These are phyloP conservation scores for Capromys pilorides DNA, from an alignment of 2,797 vertebrate genomes.

Conservation along the genomic window DNA sequence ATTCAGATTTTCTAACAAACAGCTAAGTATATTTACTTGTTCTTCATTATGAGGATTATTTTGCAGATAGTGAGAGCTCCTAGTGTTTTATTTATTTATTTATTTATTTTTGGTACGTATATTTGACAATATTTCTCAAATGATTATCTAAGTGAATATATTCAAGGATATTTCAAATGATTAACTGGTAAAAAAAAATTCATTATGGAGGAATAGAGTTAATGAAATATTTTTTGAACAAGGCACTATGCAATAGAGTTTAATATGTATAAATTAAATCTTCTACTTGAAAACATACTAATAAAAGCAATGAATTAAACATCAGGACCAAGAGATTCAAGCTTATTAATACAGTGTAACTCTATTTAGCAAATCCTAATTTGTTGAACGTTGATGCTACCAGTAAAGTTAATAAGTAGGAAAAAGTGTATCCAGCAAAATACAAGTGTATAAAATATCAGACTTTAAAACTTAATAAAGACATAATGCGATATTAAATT, in stretches of 20 bases:
- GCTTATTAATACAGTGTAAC: slow-evolving; percentile 85
- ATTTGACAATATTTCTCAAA: slow-evolving; percentile 76
- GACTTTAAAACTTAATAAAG: slow-evolving; percentile 82
- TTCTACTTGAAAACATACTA: slow-evolving; percentile 82
- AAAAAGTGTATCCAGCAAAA: slow-evolving; percentile 77
- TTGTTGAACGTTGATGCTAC: slow-evolving; percentile 83
- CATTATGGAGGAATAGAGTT: slow-evolving; percentile 83
- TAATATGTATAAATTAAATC: slow-evolving; percentile 87
- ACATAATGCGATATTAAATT: slow-evolving; percentile 77
- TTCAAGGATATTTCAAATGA: slow-evolving; percentile 76
- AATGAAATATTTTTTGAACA: slow-evolving; percentile 84
- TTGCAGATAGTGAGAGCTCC: background rate
- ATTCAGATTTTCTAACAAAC: slow-evolving; percentile 47
- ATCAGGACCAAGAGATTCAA: slow-evolving; percentile 83
- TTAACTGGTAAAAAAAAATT: slow-evolving; percentile 83
- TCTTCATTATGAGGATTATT: background rate
- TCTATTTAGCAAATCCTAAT: slow-evolving; percentile 84
- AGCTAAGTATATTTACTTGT: slow-evolving; percentile 29
- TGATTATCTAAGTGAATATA: slow-evolving; percentile 78
- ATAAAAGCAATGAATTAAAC: slow-evolving; percentile 86
- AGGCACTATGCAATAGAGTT: slow-evolving; percentile 76
- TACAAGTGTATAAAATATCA: slow-evolving; percentile 82
- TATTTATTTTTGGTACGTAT: too few relatives aligned
- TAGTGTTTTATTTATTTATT: too few relatives aligned
- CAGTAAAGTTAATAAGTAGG: slow-evolving; percentile 83